Base-by-base conservation (phyloP, 2,113 vertebrate genomes). In the Silurus asotus region DNA sequence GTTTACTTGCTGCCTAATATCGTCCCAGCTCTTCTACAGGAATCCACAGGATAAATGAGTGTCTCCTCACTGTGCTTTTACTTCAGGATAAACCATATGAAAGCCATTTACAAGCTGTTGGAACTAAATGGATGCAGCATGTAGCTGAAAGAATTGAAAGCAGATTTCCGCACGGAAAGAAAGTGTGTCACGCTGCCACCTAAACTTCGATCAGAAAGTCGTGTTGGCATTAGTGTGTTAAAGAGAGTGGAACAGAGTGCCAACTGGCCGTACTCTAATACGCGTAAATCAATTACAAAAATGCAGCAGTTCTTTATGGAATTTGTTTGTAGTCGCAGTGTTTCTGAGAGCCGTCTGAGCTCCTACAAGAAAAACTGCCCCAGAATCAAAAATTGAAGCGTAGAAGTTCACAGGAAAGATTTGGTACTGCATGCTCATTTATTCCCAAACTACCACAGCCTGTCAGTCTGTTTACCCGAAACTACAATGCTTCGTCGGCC, bases 111-210 rank as follows among this genome's bases (percentile, higher is more conserved):
- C 89, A 86, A 86, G 88, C 84, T 89, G 53, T 87, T 87, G 91
- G 92, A 92, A 90, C 90, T 89, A 82, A 88, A 88, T 51, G 37
- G 91, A 86, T 83, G 88, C 90, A 90, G 83, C 70, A 76, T 85
- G 70, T 85, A 91, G 89, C 90, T 93, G 92, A 92, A 93, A 93
- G 92, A 90, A 91, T 92, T 93, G 91, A 92, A 37, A 85, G n/a
- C 69, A 58, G 11, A 77, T 53, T 85, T 75, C 72, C 23, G 20
- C 72, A 49, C 48, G 14, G 17, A 11, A 51, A 61, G 8, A 74
- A 48, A 74, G 37, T 74, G 8, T 6, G 4, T 2, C 70, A 74
- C 0, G 4, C 37, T 72, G 69, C 61, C 61, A 81, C 4, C 15
- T 81, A 49, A 81, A 28, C 17, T 48, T 70, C 17, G 14, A 13